Evolutionary conservation across 1,140 invertebrate species (phyloP).

Genomic region (Euwallacea fornicatus): DNA sequence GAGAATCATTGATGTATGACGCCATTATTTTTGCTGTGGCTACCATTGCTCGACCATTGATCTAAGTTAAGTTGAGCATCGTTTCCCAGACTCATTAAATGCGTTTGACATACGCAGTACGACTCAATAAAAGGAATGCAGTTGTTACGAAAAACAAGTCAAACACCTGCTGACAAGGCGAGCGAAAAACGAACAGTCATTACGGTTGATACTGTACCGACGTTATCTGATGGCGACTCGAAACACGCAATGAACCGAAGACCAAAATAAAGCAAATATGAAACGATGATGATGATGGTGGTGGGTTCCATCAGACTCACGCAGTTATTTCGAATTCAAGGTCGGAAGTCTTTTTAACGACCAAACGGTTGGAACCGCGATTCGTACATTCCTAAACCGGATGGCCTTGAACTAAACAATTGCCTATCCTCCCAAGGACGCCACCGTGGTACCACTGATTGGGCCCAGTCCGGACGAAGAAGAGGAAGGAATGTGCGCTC

Average conservation of each 20-base stretch:
- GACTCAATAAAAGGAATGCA: neutral
- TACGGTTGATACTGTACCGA: conserved; percentile 3
- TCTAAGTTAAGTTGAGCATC: no score
- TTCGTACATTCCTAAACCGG: conserved; percentile 39
- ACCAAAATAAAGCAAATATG: neutral
- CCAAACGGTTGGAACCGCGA: conserved; percentile 38
- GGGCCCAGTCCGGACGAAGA: no score
- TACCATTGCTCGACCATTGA: no score
- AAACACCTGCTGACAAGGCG: neutral
- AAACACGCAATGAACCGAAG: neutral
- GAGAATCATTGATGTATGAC: no score
- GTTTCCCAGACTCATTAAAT: no score
- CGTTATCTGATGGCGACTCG: neutral
- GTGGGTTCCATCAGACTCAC: conserved; percentile 19
- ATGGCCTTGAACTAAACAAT: conserved; percentile 42
- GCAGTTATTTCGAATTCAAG: conserved; percentile 32
- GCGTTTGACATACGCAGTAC: no score
- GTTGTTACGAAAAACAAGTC: conserved; percentile 9
- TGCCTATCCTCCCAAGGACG: conserved; percentile 32
- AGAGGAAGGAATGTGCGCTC: no score
- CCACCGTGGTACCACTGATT: neutral
- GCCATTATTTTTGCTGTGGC: no score
- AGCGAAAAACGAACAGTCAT: conserved; percentile 2
- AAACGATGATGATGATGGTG: neutral
- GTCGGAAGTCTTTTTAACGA: conserved; percentile 30